Percentiles rank a stretch among this genome's conserved stretches.
Evolutionary conservation across 2,113 vertebrate genomes (phyloP).

Genomic region (Thalassarche chlororhynchos): DNA sequence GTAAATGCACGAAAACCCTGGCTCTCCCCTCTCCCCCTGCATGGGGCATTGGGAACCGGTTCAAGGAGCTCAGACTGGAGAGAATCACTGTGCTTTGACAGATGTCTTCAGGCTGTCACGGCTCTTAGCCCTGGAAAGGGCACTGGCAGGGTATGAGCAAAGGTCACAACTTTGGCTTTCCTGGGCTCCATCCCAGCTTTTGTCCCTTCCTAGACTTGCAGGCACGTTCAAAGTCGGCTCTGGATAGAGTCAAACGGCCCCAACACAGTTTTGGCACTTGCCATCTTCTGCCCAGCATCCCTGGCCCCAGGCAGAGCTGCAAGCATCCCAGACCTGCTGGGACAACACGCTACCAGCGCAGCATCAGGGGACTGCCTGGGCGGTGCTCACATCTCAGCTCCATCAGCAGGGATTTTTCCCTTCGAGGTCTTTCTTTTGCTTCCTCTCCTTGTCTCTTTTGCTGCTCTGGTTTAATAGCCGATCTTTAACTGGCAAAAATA

Average conservation of each 20-base stretch:
- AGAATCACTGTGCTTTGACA: fast-evolving
- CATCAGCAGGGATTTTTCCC: background rate
- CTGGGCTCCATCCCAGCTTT: background rate
- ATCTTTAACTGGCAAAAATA: background rate
- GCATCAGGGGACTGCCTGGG: background rate
- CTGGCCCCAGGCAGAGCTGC: background rate
- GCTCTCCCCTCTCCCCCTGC: background rate
- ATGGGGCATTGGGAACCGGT: fast-evolving
- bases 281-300: fast-evolving
- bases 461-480: background rate
- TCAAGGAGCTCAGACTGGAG: background rate
- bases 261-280: background rate
- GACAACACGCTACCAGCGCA: background rate
- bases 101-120: background rate
- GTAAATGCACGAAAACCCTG: too few relatives aligned
- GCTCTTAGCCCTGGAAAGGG: background rate
- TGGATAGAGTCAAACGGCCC: background rate
- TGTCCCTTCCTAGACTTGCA: background rate
- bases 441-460: background rate
- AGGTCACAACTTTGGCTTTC: background rate
- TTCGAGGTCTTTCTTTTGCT: background rate
- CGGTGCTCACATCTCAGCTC: background rate
- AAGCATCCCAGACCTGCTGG: background rate
- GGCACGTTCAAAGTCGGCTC: fast-evolving
- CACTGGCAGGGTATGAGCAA: background rate